phyloP scores from a whole-genome alignment of 2,888 invertebrate genomes.

The Cordilura impudica region DNA sequence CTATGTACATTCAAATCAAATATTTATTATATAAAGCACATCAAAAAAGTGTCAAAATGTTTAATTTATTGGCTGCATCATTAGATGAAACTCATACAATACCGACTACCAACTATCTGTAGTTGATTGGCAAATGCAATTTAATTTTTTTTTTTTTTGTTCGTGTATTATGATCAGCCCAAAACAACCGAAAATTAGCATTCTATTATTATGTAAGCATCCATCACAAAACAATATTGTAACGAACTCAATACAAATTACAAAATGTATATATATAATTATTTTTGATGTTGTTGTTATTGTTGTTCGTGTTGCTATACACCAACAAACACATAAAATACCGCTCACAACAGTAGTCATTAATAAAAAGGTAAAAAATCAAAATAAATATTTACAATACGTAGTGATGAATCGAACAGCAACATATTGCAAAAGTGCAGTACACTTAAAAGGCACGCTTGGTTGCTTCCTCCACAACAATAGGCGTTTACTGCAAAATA shows the following conservation, averaged over 20 bases:
- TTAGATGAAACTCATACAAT: constrained; percentile 62
- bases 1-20: constrained; percentile 33
- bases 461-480: constrained; percentile 31
- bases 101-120: not conserved
- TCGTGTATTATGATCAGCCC: constrained; percentile 43
- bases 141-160: constrained; percentile 21
- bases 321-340: not conserved
- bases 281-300: too few relatives aligned
- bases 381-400: constrained; percentile 16
- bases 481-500: constrained; percentile 9
- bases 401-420: not conserved
- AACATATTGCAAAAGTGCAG: not conserved
- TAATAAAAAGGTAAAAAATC: constrained; percentile 46
- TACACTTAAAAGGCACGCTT: constrained; percentile 33
- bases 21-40: constrained; percentile 31
- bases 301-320: not conserved
- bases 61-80: constrained; percentile 72
- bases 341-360: constrained; percentile 35
- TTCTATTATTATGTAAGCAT: constrained; percentile 66
- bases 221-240: constrained; percentile 46
- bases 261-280: not conserved
- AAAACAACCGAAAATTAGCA: constrained; percentile 70
- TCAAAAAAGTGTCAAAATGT: constrained; percentile 69
- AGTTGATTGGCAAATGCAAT: constrained; percentile 42
- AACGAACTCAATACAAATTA: constrained; percentile 61